Percentiles rank a stretch among this genome's conserved stretches.
These are phyloP conservation scores for Pomacea canaliculata DNA, from an alignment of 2,888 invertebrate genomes.

Conservation along the genomic window DNA sequence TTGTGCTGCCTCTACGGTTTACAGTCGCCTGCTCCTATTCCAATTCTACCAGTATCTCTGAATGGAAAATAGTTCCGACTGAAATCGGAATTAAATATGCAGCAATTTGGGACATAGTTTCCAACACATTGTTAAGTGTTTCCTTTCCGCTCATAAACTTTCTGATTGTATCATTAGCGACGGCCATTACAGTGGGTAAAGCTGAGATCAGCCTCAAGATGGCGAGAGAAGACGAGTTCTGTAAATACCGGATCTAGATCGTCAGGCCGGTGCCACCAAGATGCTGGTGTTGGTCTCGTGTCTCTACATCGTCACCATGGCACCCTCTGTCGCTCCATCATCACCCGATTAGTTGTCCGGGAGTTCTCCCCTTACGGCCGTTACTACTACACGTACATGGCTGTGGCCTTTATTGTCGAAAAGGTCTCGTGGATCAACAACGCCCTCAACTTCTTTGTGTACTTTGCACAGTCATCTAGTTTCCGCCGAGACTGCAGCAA, in stretches of 20 bases:
- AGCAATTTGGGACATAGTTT: background rate
- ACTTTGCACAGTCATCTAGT: too few species aligned
- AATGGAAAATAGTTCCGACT: background rate
- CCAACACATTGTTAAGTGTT: background rate
- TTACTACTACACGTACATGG: constrained; percentile 10
- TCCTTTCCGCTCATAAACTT: constrained; percentile 1
- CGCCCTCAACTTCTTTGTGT: too few species aligned
- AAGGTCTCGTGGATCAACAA: too few species aligned
- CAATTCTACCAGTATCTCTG: background rate
- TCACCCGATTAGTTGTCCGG: background rate
- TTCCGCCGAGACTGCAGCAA: too few species aligned
- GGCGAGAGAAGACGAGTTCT: background rate
- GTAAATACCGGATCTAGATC: background rate
- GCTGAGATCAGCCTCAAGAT: background rate
- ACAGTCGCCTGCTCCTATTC: background rate
- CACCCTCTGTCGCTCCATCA: background rate
- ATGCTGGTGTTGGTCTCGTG: constrained; percentile 8
- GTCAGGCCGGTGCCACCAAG: constrained; percentile 4
- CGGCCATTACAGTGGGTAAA: constrained; percentile 7
- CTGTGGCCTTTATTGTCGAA: background rate
- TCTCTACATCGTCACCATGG: constrained; percentile 8
- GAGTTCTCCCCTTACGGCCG: constrained; percentile 8
- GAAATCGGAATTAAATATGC: too few species aligned
- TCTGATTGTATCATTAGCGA: constrained; percentile 3
- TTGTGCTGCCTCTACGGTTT: background rate